Conservation (phyloP, 2,113 vertebrate genomes). For the Thryonomys swinderianus region DNA sequence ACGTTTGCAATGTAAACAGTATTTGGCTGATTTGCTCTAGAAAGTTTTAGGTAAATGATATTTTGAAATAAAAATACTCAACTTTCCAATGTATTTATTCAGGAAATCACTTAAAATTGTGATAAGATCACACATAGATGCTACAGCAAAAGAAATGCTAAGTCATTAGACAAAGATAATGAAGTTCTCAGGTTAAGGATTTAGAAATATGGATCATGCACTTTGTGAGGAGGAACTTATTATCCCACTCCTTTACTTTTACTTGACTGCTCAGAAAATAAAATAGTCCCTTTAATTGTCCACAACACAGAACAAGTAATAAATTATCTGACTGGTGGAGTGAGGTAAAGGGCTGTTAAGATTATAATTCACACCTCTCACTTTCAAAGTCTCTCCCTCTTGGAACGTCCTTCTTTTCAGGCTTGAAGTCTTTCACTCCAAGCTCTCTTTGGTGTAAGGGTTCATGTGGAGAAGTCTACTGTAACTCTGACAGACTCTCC, state of each 20-base stretch:
- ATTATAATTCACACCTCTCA: neutral
- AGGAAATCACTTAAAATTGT: slow-evolving; percentile 32
- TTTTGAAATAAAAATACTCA: neutral
- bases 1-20: neutral
- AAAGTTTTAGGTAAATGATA: neutral
- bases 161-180: neutral
- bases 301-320: neutral
- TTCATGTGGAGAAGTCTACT: no score
- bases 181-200: neutral
- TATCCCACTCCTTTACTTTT: neutral
- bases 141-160: neutral
- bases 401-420: no score
- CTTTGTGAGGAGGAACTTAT: neutral
- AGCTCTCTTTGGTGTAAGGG: no score
- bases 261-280: neutral
- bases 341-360: neutral
- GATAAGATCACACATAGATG: neutral
- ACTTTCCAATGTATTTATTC: neutral
- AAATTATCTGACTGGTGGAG: neutral
- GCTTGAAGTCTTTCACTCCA: no score
- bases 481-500: no score
- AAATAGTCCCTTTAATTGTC: neutral
- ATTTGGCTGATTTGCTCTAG: neutral
- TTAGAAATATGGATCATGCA: neutral
- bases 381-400: neutral